A percentile compares a stretch with the other conserved stretches of the same genome.
phyloP scores from a whole-genome alignment of 92 coral and sea anemone species.

The Bergia sp. region DNA sequence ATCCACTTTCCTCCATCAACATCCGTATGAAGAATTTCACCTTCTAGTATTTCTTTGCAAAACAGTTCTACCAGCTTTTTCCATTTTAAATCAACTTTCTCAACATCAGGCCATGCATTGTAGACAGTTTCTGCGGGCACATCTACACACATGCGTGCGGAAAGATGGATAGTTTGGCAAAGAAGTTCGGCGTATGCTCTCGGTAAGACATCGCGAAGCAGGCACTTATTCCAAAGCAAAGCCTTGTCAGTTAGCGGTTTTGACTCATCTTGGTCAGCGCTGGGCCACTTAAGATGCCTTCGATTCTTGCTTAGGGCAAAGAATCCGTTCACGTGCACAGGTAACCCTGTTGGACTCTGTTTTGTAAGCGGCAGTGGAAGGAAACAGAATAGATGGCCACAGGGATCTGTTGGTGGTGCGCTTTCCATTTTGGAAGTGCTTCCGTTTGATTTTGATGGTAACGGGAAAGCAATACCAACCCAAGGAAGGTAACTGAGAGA shows the following conservation, averaged over 20 bases:
- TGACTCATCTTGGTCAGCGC: conserved; percentile 70
- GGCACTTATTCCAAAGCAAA: conserved; percentile 73
- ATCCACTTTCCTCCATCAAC: conserved; percentile 76
- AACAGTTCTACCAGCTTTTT: conserved; percentile 37
- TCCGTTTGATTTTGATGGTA: conserved; percentile 14
- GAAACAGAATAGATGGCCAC: conserved; percentile 82
- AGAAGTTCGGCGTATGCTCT: conserved; percentile 72
- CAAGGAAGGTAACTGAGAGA: conserved; percentile 55
- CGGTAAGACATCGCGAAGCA: conserved; percentile 70
- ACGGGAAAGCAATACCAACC: conserved; percentile 55
- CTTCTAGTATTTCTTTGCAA: conserved; percentile 28
- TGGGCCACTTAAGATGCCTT: conserved; percentile 78
- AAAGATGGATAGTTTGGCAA: conserved; percentile 36
- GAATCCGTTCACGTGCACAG: conserved; percentile 84
- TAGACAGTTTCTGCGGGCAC: conserved; percentile 11
- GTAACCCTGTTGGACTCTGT: conserved; percentile 78
- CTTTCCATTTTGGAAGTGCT: not conserved
- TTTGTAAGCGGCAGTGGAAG: conserved; percentile 72
- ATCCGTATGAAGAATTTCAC: conserved; percentile 47
- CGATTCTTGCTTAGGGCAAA: conserved; percentile 86
- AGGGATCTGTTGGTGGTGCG: conserved; percentile 26
- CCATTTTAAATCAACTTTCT: conserved; percentile 49
- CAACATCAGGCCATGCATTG: conserved; percentile 11
- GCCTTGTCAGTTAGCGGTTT: conserved; percentile 70
- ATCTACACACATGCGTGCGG: not conserved